These are phyloP conservation scores for Chondrosia reniformis DNA, from an alignment of 37 sponge, comb jelly and placozoan genomes.

Conservation along the genomic window DNA sequence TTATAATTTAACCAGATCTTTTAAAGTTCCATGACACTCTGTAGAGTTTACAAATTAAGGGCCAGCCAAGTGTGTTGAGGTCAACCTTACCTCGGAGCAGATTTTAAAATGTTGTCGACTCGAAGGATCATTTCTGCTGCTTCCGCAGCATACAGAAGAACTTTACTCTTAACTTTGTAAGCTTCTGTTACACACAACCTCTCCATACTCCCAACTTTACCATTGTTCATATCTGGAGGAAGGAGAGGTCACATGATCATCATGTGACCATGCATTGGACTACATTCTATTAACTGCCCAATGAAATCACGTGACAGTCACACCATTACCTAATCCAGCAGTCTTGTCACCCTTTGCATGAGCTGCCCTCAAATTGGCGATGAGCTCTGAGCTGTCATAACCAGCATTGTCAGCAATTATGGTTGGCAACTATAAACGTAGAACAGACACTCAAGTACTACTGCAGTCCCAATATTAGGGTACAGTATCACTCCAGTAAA, in stretches of 20 bases:
- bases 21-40: no score
- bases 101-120: slow-evolving; percentile 90
- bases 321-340: slow-evolving; percentile 73
- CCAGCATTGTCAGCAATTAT: slow-evolving; percentile 98
- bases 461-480: neutral
- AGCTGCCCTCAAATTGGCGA: slow-evolving; percentile 80
- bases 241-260: neutral
- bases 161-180: slow-evolving; percentile 87
- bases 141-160: slow-evolving; percentile 88
- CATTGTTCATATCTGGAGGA: slow-evolving; percentile 71
- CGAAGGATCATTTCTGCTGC: slow-evolving; percentile 98
- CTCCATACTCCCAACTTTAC: slow-evolving; percentile 84
- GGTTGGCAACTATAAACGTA: slow-evolving; percentile 82
- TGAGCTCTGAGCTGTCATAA: slow-evolving; percentile 93
- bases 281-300: no score
- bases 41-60: no score
- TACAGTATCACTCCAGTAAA: neutral
- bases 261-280: no score
- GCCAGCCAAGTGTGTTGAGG: no score
- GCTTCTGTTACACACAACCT: slow-evolving; percentile 91
- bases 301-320: no score
- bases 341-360: slow-evolving; percentile 77
- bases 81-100: slow-evolving; percentile 76
- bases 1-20: no score
- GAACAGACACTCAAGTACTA: neutral